A percentile compares a stretch with the other conserved stretches of the same genome.
phyloP scores from a whole-genome alignment of 2,797 vertebrate species.

The Sebastes diploproa region DNA sequence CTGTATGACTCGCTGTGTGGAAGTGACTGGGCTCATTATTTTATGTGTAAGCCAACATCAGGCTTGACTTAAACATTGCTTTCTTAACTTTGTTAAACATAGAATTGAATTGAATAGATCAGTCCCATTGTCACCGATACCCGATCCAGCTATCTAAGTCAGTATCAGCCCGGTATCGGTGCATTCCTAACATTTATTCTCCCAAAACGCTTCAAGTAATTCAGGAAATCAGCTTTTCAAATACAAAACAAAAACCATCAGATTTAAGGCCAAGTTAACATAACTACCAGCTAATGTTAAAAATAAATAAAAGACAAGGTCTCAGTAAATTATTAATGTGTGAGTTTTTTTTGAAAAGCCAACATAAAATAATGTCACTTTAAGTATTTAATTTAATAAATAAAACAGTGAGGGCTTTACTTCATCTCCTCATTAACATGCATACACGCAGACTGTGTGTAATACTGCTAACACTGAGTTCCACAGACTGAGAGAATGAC shows the following conservation, averaged over 20 bases:
- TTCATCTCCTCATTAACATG: slow-evolving; percentile 12
- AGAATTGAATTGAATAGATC: no score
- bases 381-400: background rate
- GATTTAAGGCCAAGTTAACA: background rate
- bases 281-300: background rate
- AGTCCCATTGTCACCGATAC: no score
- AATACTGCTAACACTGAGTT: slow-evolving; percentile 26
- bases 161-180: no score
- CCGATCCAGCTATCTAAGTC: no score
- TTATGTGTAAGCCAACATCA: no score
- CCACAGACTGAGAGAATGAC: slow-evolving; percentile 58
- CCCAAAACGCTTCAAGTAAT: background rate
- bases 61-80: no score
- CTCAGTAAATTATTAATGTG: background rate
- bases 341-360: background rate
- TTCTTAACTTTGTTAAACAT: no score
- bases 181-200: background rate
- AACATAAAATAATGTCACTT: background rate
- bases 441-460: slow-evolving; percentile 35
- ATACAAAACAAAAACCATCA: background rate
- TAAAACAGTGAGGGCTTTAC: background rate
- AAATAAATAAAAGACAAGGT: background rate
- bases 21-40: no score
- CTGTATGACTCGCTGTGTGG: no score
- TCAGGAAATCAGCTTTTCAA: background rate